Conservation (phyloP, 2,797 vertebrate species). For the Tenualosa ilisha region DNA sequence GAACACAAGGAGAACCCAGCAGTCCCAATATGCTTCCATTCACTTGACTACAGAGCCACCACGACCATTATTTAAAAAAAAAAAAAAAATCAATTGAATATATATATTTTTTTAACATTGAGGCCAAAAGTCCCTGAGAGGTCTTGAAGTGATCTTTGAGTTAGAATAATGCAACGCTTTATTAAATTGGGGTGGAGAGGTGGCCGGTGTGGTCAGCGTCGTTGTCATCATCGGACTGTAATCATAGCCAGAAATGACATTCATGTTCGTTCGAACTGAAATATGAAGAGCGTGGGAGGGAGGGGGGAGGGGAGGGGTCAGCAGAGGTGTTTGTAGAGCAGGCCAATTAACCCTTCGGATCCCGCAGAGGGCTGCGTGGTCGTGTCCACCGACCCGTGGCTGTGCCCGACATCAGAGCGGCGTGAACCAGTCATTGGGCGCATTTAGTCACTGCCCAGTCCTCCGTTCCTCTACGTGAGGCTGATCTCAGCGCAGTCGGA, state of each 20-base stretch:
- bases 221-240: constrained; percentile 37
- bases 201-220: constrained; percentile 44
- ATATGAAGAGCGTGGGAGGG: neutral
- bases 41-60: neutral
- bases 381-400: neutral
- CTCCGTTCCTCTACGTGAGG: neutral
- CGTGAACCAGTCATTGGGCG: constrained; percentile 9
- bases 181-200: constrained; percentile 58
- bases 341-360: constrained; percentile 48
- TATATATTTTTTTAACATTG: constrained; percentile 27
- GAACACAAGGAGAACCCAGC: neutral
- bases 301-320: constrained; percentile 13
- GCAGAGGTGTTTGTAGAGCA: constrained; percentile 36
- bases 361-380: constrained; percentile 35
- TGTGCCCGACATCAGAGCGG: constrained; percentile 2
- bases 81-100: constrained; percentile 52
- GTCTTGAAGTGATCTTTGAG: constrained; percentile 50
- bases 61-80: neutral
- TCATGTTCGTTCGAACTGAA: constrained; percentile 40
- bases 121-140: constrained; percentile 36
- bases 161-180: constrained; percentile 55
- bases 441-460: neutral
- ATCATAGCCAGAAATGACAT: constrained; percentile 48
- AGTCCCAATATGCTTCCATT: neutral
- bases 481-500: neutral